These are phyloP conservation scores for Lepidocyrtinus sp. DNA, from an alignment of 2,888 invertebrate species.

Conservation along the genomic window DNA sequence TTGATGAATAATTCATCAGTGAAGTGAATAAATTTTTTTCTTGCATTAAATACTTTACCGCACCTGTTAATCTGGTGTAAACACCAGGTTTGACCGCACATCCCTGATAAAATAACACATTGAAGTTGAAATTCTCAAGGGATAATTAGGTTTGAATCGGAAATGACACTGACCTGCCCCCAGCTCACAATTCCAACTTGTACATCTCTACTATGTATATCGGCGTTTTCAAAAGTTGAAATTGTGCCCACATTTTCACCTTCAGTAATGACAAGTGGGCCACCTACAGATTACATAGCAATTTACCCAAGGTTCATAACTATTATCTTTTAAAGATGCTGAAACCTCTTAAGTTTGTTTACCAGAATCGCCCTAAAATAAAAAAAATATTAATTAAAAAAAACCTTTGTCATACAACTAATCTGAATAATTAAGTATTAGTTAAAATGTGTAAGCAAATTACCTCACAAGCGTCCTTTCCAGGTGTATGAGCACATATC, in stretches of 20 bases:
- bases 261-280: constrained; percentile 53
- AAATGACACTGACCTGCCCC: constrained; percentile 42
- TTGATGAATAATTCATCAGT: not conserved
- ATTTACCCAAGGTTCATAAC: constrained; percentile 1
- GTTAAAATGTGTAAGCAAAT: not conserved
- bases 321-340: not conserved
- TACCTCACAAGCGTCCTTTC: constrained; percentile 66
- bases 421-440: not conserved
- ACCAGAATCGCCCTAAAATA: constrained; percentile 47
- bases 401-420: not conserved
- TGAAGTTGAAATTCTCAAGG: not conserved
- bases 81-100: constrained; percentile 65
- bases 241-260: not conserved
- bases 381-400: not conserved
- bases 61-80: constrained; percentile 65
- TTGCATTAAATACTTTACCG: not conserved
- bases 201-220: constrained; percentile 41
- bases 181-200: constrained; percentile 68
- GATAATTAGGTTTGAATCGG: not conserved
- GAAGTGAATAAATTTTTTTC: no score
- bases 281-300: constrained; percentile 59
- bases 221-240: constrained; percentile 7
- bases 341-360: not conserved
- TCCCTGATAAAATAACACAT: constrained; percentile 22
- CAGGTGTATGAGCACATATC: constrained; percentile 67